These are phyloP conservation scores for Crotalus viridis DNA, from an alignment of 2,113 vertebrate species.

Conservation along the genomic window DNA sequence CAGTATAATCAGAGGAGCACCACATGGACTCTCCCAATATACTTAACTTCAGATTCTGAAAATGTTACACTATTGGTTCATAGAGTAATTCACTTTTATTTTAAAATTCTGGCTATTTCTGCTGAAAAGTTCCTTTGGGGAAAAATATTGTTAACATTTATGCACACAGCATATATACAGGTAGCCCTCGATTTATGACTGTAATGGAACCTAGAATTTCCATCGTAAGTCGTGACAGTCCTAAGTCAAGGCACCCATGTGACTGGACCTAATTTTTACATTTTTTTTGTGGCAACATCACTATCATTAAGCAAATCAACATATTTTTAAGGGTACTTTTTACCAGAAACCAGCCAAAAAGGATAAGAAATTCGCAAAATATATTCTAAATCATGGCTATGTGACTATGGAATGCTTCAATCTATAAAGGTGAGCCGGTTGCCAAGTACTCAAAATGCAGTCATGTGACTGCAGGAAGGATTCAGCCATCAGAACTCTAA, in stretches of 20 bases:
- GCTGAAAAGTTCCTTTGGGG: neutral
- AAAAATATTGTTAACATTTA: neutral
- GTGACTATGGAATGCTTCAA: too few species aligned
- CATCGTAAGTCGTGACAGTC: neutral
- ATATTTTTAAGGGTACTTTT: neutral
- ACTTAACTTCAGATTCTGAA: constrained; percentile 23
- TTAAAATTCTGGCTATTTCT: constrained; percentile 9
- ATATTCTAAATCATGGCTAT: too few species aligned
- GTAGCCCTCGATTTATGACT: neutral
- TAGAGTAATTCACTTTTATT: constrained; percentile 24
- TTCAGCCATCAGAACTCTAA: neutral
- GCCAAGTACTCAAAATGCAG: too few species aligned
- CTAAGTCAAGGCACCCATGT: neutral
- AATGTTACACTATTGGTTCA: constrained; percentile 17
- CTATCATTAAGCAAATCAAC: neutral
- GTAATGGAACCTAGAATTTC: neutral
- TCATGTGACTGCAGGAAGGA: neutral
- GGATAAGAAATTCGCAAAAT: too few species aligned
- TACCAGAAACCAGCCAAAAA: too few species aligned
- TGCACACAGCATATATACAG: neutral
- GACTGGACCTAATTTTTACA: neutral
- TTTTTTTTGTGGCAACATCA: neutral
- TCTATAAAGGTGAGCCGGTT: too few species aligned
- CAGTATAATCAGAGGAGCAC: neutral
- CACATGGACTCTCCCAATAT: neutral